phyloP scores from a whole-genome alignment of 2,797 vertebrate genomes.

The Rhynchotus rufescens region DNA sequence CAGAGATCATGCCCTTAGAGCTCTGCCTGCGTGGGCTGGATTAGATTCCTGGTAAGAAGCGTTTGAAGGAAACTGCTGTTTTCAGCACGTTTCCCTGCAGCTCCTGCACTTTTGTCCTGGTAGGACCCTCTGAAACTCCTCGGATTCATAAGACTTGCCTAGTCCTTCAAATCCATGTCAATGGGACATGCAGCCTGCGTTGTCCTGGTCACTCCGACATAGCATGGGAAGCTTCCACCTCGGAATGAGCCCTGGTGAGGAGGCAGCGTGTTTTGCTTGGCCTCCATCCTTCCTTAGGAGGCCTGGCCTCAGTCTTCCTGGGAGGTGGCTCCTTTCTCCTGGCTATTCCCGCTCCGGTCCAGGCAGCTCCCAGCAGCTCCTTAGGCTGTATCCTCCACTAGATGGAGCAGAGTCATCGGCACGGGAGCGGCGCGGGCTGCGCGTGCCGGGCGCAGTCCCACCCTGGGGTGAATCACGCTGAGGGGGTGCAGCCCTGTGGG shows the following conservation, averaged over 20 bases:
- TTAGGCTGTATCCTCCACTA: not conserved
- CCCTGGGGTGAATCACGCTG: conserved; percentile 71
- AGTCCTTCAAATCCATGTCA: not conserved
- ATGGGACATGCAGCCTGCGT: not conserved
- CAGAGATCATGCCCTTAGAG: not conserved
- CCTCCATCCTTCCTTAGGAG: not conserved
- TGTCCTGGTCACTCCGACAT: not conserved
- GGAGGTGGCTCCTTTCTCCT: not conserved
- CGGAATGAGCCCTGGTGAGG: not conserved
- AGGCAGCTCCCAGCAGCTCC: not conserved
- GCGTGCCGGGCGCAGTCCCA: conserved; percentile 46
- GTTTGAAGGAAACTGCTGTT: not conserved
- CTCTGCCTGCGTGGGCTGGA: not conserved
- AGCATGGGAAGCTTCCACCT: not conserved
- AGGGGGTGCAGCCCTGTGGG: conserved; percentile 71
- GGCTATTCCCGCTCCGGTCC: not conserved
- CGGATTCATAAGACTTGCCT: fast-evolving
- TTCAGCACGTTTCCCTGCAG: not conserved
- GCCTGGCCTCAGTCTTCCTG: not conserved
- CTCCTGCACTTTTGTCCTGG: not conserved
- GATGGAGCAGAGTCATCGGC: conserved; percentile 32
- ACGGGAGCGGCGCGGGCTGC: not conserved
- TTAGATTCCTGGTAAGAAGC: not conserved
- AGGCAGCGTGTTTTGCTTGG: not conserved
- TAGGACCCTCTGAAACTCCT: not conserved